Conservation (phyloP, 2,888 invertebrate species). For the Aphidoletes aphidimyza region DNA sequence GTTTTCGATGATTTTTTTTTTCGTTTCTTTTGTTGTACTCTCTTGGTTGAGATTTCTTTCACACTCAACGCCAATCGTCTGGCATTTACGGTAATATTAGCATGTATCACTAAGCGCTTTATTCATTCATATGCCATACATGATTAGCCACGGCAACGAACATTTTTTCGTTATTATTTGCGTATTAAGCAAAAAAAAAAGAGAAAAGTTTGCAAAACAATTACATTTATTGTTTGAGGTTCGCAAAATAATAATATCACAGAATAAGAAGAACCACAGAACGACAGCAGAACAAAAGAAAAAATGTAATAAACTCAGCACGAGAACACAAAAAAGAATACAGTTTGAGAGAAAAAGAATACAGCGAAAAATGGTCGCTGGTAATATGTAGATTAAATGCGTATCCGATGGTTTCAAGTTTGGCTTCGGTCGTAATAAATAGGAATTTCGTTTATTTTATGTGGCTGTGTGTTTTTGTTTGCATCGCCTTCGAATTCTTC, state of each 20-base stretch:
- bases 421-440: background rate
- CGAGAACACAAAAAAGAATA: background rate
- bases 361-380: background rate
- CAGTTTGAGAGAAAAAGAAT: background rate
- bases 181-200: background rate
- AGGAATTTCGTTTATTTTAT: background rate
- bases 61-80: background rate
- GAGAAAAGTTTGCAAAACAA: slow-evolving; percentile 26
- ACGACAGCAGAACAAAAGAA: slow-evolving; percentile 2
- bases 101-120: background rate
- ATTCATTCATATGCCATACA: background rate
- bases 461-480: background rate
- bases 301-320: background rate
- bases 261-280: background rate
- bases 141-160: background rate
- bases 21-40: background rate
- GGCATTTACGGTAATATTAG: slow-evolving; percentile 5
- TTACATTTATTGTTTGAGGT: slow-evolving; percentile 27
- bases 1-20: background rate
- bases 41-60: background rate
- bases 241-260: background rate
- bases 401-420: background rate
- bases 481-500: background rate
- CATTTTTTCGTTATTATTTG: slow-evolving; percentile 35
- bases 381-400: slow-evolving; percentile 26